Evolutionary conservation across 2,113 vertebrate genomes (phyloP), one percentile per base, ranked within the genome.

Genomic region (Elephas maximus): DNA sequence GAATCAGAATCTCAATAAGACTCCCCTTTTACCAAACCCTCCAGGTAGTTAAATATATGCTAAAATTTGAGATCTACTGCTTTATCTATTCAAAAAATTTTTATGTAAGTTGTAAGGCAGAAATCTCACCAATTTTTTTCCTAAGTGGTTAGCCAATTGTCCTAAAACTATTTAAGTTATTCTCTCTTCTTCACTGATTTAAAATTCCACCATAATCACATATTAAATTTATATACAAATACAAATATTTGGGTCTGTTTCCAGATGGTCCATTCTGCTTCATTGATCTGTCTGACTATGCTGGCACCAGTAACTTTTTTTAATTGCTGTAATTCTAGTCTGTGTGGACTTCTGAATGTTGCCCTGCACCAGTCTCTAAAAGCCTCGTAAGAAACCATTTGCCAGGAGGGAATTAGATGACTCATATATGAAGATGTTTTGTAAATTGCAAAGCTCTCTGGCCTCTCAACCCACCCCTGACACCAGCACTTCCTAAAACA

Each of bases 281-380:
- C 92, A 98, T 98, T 92, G 97, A 98, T 97, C 97, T 71, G 97
- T 97, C 97, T 98, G 96, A 96, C 93, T 73, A 65, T 85, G 69
- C 94, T 96, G 97, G 97, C 84, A 90, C 97, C 97, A 88, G 96
- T 63, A 81, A 76, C 88, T 86, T 51, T 81, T 96, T 76, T 85
- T 84, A 97, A 96, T 96, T 96, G 96, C 96, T 97, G 62, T 93
- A 95, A 93, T 94, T 90, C 53, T 62, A 82, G 96, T 94, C 95
- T 88, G 53, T 88, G 96, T 74, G 71, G 93, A 84, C 67, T 79
- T 97, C 96, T 96, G 96, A 95, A 93, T 74, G 93, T n/a, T 88
- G 79, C 62, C 48, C 88, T 92, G 84, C 80, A 92, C 26, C 67
- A 45, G 90, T 44, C 90, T 97, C 92, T 97, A 96, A 98, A 97